A percentile compares a stretch with the other conserved stretches of the same genome.
phyloP scores from a whole-genome alignment of 2,888 invertebrate genomes.

The Synanthedon formicaeformis region DNA sequence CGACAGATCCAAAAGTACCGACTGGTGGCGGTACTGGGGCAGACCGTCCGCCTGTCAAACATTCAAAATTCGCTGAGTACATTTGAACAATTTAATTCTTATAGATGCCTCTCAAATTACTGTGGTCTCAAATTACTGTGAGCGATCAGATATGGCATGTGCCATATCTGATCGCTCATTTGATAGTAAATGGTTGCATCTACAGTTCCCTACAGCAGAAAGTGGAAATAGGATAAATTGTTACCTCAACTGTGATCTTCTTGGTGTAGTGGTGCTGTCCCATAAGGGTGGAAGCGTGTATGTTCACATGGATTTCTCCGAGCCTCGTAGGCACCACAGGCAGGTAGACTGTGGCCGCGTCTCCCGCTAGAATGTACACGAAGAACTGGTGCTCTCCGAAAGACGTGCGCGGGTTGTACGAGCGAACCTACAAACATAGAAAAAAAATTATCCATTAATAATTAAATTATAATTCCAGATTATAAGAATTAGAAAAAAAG shows the following conservation, averaged over 20 bases:
- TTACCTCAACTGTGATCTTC: constrained; percentile 76
- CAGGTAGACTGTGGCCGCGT: constrained; percentile 85
- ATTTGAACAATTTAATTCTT: background rate
- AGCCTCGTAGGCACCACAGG: constrained; percentile 88
- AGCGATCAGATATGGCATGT: too few relatives aligned
- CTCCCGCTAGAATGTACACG: constrained; percentile 84
- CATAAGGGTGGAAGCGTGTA: constrained; percentile 82
- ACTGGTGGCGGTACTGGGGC: constrained; percentile 92
- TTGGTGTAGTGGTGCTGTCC: constrained; percentile 78
- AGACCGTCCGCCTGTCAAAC: constrained; percentile 82
- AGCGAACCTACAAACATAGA: constrained; percentile 62
- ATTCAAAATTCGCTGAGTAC: constrained; percentile 7
- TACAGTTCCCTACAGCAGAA: too few relatives aligned
- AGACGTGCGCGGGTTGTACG: constrained; percentile 91
- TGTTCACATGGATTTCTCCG: constrained; percentile 79
- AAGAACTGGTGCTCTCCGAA: constrained; percentile 96
- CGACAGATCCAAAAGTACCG: constrained; percentile 90
- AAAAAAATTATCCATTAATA: background rate
- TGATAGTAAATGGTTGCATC: too few relatives aligned
- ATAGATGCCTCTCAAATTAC: too few relatives aligned
- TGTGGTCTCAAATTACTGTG: too few relatives aligned
- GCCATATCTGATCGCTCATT: too few relatives aligned
- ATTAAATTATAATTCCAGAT: too few relatives aligned
- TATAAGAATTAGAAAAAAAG: too few relatives aligned
- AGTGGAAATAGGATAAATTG: too few relatives aligned